Conservation (phyloP, 2,113 vertebrate genomes). For the Calidris pygmaea region DNA sequence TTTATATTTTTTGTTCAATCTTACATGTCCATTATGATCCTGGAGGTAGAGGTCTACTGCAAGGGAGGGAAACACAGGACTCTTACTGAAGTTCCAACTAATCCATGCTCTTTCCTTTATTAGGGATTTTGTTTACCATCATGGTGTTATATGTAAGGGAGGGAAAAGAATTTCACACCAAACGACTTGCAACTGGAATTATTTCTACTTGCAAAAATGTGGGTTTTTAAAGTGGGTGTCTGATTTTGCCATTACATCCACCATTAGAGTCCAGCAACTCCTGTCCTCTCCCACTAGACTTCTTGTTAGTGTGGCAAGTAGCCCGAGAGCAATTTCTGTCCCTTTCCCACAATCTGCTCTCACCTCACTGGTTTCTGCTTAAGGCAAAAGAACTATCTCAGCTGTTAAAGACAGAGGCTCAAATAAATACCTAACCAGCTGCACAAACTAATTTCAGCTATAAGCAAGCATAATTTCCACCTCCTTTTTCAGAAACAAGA, state of each 20-base stretch:
- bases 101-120: not conserved
- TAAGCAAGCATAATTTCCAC: conserved; percentile 13
- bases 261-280: not conserved
- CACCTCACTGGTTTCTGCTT: conserved; percentile 8
- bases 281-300: not conserved
- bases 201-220: not conserved
- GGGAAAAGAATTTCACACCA: not conserved
- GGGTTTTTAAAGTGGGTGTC: not conserved
- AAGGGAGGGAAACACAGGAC: not conserved
- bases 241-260: not conserved
- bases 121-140: not conserved
- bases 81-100: not conserved
- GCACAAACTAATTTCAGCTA: conserved; percentile 14
- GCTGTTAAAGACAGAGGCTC: conserved; percentile 14
- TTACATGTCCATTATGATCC: not conserved
- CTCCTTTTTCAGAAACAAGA: conserved; percentile 10
- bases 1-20: not conserved
- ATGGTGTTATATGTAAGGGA: not conserved
- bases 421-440: conserved; percentile 14
- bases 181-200: not conserved
- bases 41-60: not conserved
- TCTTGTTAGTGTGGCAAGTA: not conserved
- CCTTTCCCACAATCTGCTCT: not conserved
- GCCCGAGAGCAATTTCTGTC: not conserved
- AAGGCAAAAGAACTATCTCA: conserved; percentile 1